Evolutionary conservation across 2,113 vertebrate species (phyloP), one percentile per base, ranked within the genome.

Genomic region (Apaloderma vittatum): DNA sequence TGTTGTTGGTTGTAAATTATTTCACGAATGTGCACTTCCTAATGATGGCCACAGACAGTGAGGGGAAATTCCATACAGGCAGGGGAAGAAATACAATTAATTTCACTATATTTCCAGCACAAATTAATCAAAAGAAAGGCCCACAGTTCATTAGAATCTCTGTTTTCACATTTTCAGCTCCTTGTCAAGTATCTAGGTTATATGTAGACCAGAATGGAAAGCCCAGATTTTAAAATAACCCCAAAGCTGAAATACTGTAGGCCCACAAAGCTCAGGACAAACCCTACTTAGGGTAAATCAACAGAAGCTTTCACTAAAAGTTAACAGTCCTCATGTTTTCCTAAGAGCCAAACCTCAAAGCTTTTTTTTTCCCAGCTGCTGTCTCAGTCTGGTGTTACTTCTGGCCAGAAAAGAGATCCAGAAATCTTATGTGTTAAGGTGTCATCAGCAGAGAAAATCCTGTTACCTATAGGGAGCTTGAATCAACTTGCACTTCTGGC

Each of bases 31-130:
- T 94, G 85, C 59, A 95, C 92, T 97, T 96, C 94, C 93, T 94
- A 90, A 92, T 76, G 88, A 92, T 92, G 86, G 88, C 52, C 90
- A 62, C 59, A 74, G 93, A 95, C 79, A 86, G 86, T 34, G 71
- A 95, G 15, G 94, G 95, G 96, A 97, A 97, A 96, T 97, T 96
- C 95, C 95, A 78, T 68, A 84, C 68, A 88, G 79, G 73, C 94
- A 96, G 86, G 30, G 88, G 92, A 97, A 88, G 94, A 97, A 86
- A 70, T 74, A 74, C 79, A 88, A 97, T 95, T 94, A 90, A 96
- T 97, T 93, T 95, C 29, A 76, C 51, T 51, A 34, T 58, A 86
- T 86, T 95, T 90, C 67, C 49, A 93, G 68, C 32, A 80, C 65
- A 86, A 88, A 92, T 95, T 93, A 96, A 94, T 96, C 86, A 93